Percentiles rank a stretch among this genome's conserved stretches.
Evolutionary conservation across 2,888 invertebrate species (phyloP).

Genomic region (Synanthedon tipuliformis): DNA sequence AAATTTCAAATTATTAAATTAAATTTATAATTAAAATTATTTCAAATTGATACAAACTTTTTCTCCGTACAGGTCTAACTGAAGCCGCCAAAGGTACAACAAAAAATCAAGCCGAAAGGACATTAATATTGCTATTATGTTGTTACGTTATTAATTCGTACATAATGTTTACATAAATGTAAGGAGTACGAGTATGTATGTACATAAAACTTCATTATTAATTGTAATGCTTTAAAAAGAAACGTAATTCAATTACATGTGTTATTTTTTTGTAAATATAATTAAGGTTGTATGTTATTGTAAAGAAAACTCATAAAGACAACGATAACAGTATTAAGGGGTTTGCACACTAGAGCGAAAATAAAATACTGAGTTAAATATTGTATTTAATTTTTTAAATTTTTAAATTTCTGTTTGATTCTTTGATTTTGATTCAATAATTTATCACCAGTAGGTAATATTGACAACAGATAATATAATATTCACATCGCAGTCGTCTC

Average conservation of each 20-base stretch:
- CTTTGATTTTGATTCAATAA: no score
- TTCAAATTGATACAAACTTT: conserved; percentile 4
- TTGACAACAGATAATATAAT: no score
- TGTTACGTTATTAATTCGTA: conserved; percentile 31
- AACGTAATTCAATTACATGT: conserved; percentile 58
- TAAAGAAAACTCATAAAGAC: conserved; percentile 27
- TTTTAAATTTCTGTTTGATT: no score
- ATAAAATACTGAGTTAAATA: conserved; percentile 9
- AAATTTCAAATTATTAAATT: no score
- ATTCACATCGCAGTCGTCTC: no score
- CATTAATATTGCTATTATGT: conserved; percentile 26
- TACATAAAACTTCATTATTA: not conserved
- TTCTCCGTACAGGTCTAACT: conserved; percentile 42
- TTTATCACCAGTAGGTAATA: no score
- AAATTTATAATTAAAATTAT: not conserved
- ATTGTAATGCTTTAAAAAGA: conserved; percentile 16
- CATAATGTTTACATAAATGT: conserved; percentile 38
- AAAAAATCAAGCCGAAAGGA: conserved; percentile 22
- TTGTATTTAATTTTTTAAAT: no score
- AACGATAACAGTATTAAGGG: conserved; percentile 32
- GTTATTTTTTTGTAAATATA: conserved; percentile 55
- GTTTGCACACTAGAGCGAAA: not conserved
- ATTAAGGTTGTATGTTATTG: conserved; percentile 17
- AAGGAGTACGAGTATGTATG: not conserved
- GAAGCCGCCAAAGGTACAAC: conserved; percentile 49